Conservation (phyloP, 2,113 vertebrate species). For the Callopanchax toddi region DNA sequence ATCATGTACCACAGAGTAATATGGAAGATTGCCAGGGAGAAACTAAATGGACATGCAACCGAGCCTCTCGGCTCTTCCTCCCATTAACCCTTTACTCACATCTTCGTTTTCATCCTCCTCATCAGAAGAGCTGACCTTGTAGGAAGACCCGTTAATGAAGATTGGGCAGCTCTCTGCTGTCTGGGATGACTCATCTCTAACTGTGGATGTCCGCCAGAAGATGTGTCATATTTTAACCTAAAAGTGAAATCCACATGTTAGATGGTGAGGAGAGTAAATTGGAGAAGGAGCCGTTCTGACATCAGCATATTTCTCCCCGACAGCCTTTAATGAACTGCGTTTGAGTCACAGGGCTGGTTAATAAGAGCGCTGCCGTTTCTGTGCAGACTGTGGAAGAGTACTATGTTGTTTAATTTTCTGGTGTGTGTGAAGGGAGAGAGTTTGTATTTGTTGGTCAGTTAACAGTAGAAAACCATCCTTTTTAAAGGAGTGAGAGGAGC, state of each 20-base stretch:
- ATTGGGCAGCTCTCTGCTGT: conserved; percentile 37
- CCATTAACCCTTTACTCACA: conserved; percentile 28
- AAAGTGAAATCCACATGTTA: conserved; percentile 35
- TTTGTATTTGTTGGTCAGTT: conserved; percentile 13
- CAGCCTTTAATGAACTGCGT: conserved; percentile 47
- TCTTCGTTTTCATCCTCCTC: conserved; percentile 1
- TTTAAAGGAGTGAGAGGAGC: conserved; percentile 30
- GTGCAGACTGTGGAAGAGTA: neutral
- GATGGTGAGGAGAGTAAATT: conserved; percentile 37
- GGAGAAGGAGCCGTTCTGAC: conserved; percentile 25
- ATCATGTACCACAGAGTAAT: conserved; percentile 25
- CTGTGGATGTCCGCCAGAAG: conserved; percentile 50
- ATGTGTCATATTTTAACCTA: conserved; percentile 31
- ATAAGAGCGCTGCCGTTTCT: conserved; percentile 17
- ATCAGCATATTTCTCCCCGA: conserved; percentile 25
- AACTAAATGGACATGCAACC: conserved; percentile 25
- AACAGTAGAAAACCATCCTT: conserved; percentile 1
- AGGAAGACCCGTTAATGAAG: conserved; percentile 50
- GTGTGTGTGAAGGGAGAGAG: conserved; percentile 10
- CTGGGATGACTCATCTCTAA: conserved; percentile 54
- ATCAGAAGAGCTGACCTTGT: conserved; percentile 47
- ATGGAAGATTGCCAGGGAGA: conserved; percentile 31
- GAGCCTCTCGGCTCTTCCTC: conserved; percentile 51
- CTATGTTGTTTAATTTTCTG: neutral
- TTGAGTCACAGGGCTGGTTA: conserved; percentile 40